phyloP scores from a whole-genome alignment of 2,888 invertebrate genomes.

The Rhagium mordax region DNA sequence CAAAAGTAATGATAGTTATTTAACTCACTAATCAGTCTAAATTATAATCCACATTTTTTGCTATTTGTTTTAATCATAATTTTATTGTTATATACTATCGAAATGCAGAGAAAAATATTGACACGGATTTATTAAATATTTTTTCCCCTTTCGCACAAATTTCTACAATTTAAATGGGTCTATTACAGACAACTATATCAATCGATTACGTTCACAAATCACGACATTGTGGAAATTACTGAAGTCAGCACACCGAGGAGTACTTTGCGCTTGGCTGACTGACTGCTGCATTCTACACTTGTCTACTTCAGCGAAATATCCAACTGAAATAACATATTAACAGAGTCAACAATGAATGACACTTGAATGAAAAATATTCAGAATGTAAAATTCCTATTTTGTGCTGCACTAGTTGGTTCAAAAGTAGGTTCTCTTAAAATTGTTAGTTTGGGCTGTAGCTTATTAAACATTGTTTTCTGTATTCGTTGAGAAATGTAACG shows the following conservation, averaged over 20 bases:
- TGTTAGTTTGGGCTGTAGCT: no score
- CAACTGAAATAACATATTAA: not conserved
- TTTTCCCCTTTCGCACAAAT: not conserved
- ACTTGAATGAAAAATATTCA: not conserved
- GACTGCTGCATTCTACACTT: not conserved
- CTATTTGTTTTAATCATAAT: not conserved
- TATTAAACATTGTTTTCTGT: no score
- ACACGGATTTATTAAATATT: not conserved
- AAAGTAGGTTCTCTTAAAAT: not conserved
- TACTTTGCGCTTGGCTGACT: constrained; percentile 12
- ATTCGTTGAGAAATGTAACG: no score
- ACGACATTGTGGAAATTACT: constrained; percentile 33
- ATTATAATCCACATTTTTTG: not conserved
- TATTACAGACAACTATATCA: not conserved
- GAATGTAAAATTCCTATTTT: no score
- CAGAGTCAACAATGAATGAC: not conserved
- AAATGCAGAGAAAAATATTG: not conserved
- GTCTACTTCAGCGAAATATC: not conserved
- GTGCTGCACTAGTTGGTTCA: not conserved
- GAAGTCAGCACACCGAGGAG: not conserved
- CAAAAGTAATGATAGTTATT: not conserved
- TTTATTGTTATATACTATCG: not conserved
- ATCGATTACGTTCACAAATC: constrained; percentile 35
- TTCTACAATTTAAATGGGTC: not conserved
- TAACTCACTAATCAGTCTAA: not conserved